Evolutionary conservation across 2,113 vertebrate genomes (phyloP).

Genomic region (Petrocephalus zakoni): DNA sequence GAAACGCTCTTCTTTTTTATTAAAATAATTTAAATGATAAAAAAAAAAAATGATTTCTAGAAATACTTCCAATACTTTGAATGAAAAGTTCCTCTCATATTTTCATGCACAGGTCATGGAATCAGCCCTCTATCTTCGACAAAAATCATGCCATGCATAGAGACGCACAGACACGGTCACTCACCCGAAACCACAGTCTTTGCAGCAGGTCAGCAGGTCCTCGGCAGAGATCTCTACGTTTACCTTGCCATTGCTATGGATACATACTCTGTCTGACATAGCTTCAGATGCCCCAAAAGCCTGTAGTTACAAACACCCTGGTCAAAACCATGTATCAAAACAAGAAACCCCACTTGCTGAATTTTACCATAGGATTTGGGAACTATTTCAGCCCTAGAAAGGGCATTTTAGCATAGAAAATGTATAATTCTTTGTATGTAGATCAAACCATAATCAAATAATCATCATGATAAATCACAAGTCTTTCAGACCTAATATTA

Average conservation of each 20-base stretch:
- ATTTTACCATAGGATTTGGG: not conserved
- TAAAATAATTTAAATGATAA: not conserved
- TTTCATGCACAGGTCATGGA: not conserved
- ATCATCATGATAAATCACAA: not conserved
- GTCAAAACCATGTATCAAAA: not conserved
- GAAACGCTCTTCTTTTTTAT: not conserved
- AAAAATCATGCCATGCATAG: not conserved
- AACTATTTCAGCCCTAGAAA: not conserved
- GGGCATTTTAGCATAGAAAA: not conserved
- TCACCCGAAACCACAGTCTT: not conserved
- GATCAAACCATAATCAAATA: not conserved
- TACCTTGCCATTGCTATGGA: constrained; percentile 73
- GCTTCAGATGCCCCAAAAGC: constrained; percentile 88
- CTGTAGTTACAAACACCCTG: constrained; percentile 45
- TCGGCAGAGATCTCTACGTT: constrained; percentile 84
- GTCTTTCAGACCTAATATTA: not conserved
- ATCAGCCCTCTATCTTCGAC: not conserved
- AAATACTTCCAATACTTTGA: not conserved
- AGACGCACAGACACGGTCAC: not conserved
- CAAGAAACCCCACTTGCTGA: not conserved
- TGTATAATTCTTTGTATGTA: not conserved
- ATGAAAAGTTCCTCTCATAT: not conserved
- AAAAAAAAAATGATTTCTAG: not conserved
- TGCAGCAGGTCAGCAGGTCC: constrained; percentile 81
- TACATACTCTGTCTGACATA: constrained; percentile 85